Conservation (phyloP, 2,888 invertebrate genomes). For the Ormyrus thymus region DNA sequence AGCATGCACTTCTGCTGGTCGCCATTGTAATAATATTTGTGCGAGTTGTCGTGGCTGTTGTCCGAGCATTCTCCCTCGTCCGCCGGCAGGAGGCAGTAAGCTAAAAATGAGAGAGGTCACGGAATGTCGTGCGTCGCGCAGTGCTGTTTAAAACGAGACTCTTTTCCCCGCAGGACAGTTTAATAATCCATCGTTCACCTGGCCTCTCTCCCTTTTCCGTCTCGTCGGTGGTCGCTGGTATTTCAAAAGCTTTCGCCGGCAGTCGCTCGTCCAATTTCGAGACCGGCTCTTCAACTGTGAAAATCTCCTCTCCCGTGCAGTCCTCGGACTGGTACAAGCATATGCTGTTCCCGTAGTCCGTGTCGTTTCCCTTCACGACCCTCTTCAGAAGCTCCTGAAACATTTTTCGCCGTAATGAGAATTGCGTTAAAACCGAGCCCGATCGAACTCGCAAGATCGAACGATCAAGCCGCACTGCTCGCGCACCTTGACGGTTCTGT, state of each 20-base stretch:
- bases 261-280: no score
- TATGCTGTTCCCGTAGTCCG: conserved; percentile 38
- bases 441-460: no score
- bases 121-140: background rate
- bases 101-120: background rate
- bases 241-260: background rate
- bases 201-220: background rate
- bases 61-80: conserved; percentile 11
- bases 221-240: background rate
- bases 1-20: background rate
- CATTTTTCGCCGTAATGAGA: background rate
- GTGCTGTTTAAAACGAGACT: background rate
- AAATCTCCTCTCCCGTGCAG: conserved; percentile 7
- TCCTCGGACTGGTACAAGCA: conserved; percentile 30
- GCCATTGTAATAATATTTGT: conserved; percentile 26
- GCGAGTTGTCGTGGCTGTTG: background rate
- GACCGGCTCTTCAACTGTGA: background rate
- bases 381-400: conserved; percentile 18
- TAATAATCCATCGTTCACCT: background rate
- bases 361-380: background rate
- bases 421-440: background rate
- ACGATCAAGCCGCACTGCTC: no score
- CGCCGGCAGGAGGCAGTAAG: conserved; percentile 7
- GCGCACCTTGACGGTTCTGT: conserved; percentile 43
- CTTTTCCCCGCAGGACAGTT: background rate